Percentiles rank a stretch among this genome's conserved stretches.
Conservation (phyloP, 2,888 invertebrate species). For the Rhogogaster chlorosoma region DNA sequence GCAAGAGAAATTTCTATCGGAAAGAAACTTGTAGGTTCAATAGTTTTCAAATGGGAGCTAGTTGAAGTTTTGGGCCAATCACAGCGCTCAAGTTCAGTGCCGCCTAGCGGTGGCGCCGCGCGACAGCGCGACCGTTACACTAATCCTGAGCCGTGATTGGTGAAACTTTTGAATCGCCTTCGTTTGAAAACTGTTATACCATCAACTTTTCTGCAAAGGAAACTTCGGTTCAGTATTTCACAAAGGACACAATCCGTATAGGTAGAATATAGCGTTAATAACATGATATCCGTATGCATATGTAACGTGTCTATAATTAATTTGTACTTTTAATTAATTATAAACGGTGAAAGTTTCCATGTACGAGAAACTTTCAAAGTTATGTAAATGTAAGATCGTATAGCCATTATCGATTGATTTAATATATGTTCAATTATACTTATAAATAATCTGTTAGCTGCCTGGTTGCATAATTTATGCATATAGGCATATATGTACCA, state of each 20-base stretch:
- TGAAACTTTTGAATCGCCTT: not conserved
- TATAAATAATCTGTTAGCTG: not conserved
- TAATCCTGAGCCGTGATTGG: not conserved
- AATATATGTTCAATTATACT: not conserved
- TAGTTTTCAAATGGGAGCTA: slow-evolving; percentile 18
- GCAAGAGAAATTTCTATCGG: not conserved
- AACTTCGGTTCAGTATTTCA: not conserved
- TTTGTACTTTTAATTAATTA: not conserved
- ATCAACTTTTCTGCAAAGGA: not conserved
- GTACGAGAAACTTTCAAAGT: slow-evolving; percentile 13
- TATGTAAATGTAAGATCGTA: not conserved
- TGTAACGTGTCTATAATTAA: not conserved
- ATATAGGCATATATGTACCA: not conserved
- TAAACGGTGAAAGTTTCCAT: slow-evolving; percentile 9
- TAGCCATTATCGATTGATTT: not conserved
- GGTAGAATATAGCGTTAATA: not conserved
- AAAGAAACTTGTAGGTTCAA: not conserved
- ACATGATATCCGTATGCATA: not conserved
- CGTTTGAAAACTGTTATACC: not conserved
- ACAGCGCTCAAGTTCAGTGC: not conserved
- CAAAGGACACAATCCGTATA: not conserved
- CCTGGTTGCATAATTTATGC: not conserved
- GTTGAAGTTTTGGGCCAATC: not conserved
- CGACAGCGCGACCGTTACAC: not conserved
- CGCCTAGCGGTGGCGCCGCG: not conserved